phyloP scores from a whole-genome alignment of 2,797 vertebrate species.

The Propithecus perrieri region DNA sequence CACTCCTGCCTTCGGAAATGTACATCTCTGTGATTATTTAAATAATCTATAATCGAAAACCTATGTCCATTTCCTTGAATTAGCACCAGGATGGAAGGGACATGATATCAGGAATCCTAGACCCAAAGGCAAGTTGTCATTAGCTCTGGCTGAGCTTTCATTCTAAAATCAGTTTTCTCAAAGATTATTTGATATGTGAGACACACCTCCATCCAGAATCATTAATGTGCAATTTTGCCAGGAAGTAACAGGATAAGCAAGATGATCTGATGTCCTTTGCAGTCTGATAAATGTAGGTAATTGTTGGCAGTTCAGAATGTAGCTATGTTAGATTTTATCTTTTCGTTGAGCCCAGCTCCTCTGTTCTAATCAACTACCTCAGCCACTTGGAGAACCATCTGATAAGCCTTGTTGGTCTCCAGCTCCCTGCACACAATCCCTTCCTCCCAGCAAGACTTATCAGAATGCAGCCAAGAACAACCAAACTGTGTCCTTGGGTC shows the following conservation, averaged over 20 bases:
- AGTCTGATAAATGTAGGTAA: constrained; percentile 25
- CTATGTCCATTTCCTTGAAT: background rate
- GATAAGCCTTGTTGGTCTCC: background rate
- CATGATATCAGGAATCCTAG: background rate
- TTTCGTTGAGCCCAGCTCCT: background rate
- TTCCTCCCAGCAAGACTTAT: background rate
- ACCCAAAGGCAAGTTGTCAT: background rate
- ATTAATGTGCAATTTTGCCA: background rate
- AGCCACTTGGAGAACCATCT: background rate
- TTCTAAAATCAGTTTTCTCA: background rate
- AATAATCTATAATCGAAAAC: background rate
- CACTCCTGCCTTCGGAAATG: background rate
- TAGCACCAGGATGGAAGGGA: background rate
- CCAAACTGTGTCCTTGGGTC: background rate
- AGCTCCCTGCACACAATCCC: background rate
- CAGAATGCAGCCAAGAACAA: background rate
- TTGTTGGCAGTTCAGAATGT: background rate
- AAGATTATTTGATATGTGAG: background rate
- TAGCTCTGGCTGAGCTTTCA: background rate
- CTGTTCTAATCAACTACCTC: background rate
- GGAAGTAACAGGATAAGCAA: background rate
- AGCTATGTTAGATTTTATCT: background rate
- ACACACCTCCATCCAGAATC: background rate
- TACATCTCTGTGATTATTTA: background rate
- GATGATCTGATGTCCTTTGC: constrained; percentile 35